phyloP scores from a whole-genome alignment of 2,888 invertebrate genomes.

The Micoletzkya japonica region DNA sequence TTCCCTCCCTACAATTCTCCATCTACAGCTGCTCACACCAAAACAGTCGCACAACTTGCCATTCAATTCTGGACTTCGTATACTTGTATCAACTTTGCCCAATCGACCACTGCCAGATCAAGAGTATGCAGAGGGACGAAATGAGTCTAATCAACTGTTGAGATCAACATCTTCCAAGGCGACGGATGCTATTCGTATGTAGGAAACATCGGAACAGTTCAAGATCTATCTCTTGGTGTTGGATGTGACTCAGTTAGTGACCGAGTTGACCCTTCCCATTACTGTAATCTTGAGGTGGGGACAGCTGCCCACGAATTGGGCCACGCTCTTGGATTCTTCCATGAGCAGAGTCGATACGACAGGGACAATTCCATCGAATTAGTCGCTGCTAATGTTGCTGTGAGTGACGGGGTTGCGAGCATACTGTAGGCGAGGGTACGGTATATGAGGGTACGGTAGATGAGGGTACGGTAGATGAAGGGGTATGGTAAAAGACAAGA shows the following conservation, averaged over 20 bases:
- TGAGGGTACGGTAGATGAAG: no score
- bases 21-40: conserved; percentile 17
- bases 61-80: conserved; percentile 52
- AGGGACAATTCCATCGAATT: conserved; percentile 44
- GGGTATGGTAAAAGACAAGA: no score
- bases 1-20: neutral
- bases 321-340: conserved; percentile 60
- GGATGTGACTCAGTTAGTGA: conserved; percentile 52
- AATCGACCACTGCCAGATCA: neutral
- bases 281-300: conserved; percentile 45
- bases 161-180: conserved; percentile 50
- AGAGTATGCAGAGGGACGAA: neutral
- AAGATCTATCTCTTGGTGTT: conserved; percentile 57
- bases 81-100: conserved; percentile 52
- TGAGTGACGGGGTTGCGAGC: neutral
- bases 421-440: neutral
- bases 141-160: neutral
- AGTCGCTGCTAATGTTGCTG: conserved; percentile 34
- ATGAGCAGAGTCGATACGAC: conserved; percentile 56
- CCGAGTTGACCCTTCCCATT: neutral
- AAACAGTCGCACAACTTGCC: conserved; percentile 40
- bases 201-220: conserved; percentile 47
- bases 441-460: neutral
- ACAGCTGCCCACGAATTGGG: conserved; percentile 60
- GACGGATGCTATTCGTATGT: conserved; percentile 56